Base-by-base conservation (phyloP, 2,797 vertebrate species). In the Dipus sagitta region DNA sequence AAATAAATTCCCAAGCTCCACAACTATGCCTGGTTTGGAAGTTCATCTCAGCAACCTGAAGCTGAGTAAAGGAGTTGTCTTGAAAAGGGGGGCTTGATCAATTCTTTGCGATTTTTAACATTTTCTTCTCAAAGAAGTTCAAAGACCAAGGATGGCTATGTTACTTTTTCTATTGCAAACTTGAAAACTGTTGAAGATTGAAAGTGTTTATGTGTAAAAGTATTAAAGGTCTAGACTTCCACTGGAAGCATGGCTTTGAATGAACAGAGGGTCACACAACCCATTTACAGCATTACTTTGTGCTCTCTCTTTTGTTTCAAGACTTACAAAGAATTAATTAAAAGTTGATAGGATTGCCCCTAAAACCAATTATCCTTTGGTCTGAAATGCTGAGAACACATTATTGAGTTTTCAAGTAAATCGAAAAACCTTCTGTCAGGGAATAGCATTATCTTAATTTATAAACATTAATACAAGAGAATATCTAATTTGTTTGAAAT, bases 361-460 rank as follows among this genome's bases (percentile, higher is more conserved):
- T 91, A 93, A 96, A 97, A 87, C 84, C 77, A 96, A 96, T 97
- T 96, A 94, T 92, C 60, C 32, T 89, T 89, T 74, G 74, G 68
- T 82, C 89, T 94, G 75, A 91, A 95, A 93, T 95, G 93, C 93
- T 96, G 93, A 95, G 67, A 88, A 81, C 2, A 74, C 34, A 93
- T 89, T 96, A 96, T 85, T 96, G 92, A 94, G 67, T 95, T 96
- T 97, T 96, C 88, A 92, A 95, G 93, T 80, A 93, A 87, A 94
- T 81, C 95, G 85, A 83, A 96, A 95, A 93, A 85, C 30, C 20
- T 83, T 93, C 67, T 93, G 62, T 85, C 54, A 83, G 60, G 52
- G 26, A 95, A 65, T 2, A 72, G 21, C 68, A 92, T 94, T 96
- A 94, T 92, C 76, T 96, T 93, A 93, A 96, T 93, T 96, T 96